Percentiles rank a stretch among this genome's conserved stretches.
These are phyloP conservation scores for Poecilia picta DNA, from an alignment of 2,797 vertebrate genomes.

Conservation along the genomic window DNA sequence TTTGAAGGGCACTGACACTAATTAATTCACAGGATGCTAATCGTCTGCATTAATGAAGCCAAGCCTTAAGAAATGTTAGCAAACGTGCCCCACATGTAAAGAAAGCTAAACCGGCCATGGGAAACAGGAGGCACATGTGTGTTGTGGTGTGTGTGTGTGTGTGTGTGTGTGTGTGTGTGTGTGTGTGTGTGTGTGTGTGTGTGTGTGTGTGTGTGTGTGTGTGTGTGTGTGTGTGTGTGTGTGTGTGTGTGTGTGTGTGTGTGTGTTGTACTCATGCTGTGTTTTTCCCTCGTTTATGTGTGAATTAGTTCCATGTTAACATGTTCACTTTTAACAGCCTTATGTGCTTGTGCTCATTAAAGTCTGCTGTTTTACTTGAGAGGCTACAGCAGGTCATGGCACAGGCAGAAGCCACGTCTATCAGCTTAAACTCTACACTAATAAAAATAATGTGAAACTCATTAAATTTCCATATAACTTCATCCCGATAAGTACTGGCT, in stretches of 20 bases:
- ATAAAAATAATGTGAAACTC: conserved; percentile 50
- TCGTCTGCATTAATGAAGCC: conserved; percentile 83
- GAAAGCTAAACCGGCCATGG: conserved; percentile 73
- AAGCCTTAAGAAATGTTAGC: conserved; percentile 82
- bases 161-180: too few species aligned
- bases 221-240: neutral
- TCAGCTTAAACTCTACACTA: conserved; percentile 43
- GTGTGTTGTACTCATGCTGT: conserved; percentile 15
- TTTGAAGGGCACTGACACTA: conserved; percentile 85
- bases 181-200: too few species aligned
- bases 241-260: conserved; percentile 28
- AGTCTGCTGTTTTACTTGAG: conserved; percentile 58
- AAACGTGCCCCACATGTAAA: conserved; percentile 82
- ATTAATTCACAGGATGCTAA: conserved; percentile 84
- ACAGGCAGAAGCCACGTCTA: conserved; percentile 43
- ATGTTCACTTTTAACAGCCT: conserved; percentile 53
- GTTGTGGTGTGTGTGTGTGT: conserved; percentile 35
- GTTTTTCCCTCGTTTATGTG: conserved; percentile 30
- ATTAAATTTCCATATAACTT: conserved; percentile 47
- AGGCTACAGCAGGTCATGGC: conserved; percentile 57
- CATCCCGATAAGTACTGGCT: conserved; percentile 7
- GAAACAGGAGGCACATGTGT: conserved; percentile 53
- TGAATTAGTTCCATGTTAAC: conserved; percentile 57
- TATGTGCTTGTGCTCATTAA: conserved; percentile 70
- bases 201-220: too few species aligned